Base-by-base conservation (phyloP, 2,113 vertebrate species). In the Edolisoma coerulescens region DNA sequence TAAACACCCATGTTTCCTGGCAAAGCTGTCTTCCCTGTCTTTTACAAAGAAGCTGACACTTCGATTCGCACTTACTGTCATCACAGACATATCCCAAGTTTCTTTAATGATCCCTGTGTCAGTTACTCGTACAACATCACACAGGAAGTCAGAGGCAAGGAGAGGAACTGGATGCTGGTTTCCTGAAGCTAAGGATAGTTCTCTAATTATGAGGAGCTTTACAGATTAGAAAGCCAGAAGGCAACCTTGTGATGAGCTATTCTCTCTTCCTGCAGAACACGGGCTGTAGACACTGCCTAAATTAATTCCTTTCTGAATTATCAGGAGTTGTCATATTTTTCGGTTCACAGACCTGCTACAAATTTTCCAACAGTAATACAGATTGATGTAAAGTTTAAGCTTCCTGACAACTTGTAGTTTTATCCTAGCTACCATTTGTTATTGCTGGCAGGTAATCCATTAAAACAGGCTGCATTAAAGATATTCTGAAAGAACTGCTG, bases 181-280 rank as follows among this genome's bases (percentile, higher is more conserved):
- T 91, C 60, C 85, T 65, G 59, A 87, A 94, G 78, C 78, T 90
- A 70, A 84, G 81, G 82, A 76, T 64, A 90, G 92, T 61, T 84
- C 82, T 69, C 70, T 94, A 93, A 95, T 96, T 91, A 93, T 0
- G 0, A 87, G 60, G 65, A 94, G n/a, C 86, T 90, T 76, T 73
- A 65, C 35, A 86, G 90, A 94, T 88, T 73, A 95, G 70, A 95
- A 54, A 94, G 70, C 84, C 82, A 93, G 94, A 87, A 95, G 94
- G 78, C 78, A 97, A 89, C 70, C 61, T 88, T 90, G 61, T 97
- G 95, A 94, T 95, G 91, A 94, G 69, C 78, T 90, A 90, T 95
- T 96, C 96, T 91, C 78, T 93, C 85, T 95, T 85, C 57, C 78
- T 80, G 78, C 70, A 83, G 90, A 94, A 75, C n/a, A 87, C 0